Conservation (phyloP, 2,888 invertebrate species). For the Diogma glabrata region DNA sequence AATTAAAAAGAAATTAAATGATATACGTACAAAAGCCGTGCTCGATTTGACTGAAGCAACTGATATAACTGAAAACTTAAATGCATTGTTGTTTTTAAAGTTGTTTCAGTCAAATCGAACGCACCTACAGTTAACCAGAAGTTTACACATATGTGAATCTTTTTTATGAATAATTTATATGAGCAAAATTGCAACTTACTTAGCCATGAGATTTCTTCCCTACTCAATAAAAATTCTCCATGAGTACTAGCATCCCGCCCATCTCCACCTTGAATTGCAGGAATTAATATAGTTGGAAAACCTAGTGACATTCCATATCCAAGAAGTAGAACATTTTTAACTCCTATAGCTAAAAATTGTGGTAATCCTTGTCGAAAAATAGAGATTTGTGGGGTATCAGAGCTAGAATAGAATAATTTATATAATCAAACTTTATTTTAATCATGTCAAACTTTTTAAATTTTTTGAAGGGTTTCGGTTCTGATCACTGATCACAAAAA, state of each 20-base stretch:
- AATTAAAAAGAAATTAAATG: conserved; percentile 21
- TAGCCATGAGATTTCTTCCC: conserved; percentile 62
- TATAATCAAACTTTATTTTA: too few species aligned
- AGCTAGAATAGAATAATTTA: too few species aligned
- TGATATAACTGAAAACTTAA: too few species aligned
- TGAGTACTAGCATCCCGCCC: conserved; percentile 29
- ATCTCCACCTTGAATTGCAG: conserved; percentile 48
- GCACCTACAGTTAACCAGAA: background rate
- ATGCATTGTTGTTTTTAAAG: too few species aligned
- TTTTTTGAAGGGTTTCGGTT: too few species aligned
- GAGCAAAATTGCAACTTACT: conserved; percentile 39
- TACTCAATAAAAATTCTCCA: conserved; percentile 41
- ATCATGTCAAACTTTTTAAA: too few species aligned
- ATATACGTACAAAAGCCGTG: background rate
- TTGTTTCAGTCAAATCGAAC: too few species aligned
- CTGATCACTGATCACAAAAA: too few species aligned
- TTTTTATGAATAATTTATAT: too few species aligned
- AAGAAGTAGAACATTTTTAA: conserved; percentile 65
- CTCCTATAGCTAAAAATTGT: conserved; percentile 65
- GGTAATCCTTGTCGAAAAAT: conserved; percentile 50
- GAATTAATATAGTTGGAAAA: conserved; percentile 70
- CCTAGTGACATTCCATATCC: conserved; percentile 73
- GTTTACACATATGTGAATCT: background rate
- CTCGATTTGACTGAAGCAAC: too few species aligned
- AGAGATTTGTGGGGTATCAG: too few species aligned